Evolutionary conservation across 2,113 vertebrate genomes (phyloP), one percentile per base, ranked within the genome.

Genomic region (Colossoma macropomum): DNA sequence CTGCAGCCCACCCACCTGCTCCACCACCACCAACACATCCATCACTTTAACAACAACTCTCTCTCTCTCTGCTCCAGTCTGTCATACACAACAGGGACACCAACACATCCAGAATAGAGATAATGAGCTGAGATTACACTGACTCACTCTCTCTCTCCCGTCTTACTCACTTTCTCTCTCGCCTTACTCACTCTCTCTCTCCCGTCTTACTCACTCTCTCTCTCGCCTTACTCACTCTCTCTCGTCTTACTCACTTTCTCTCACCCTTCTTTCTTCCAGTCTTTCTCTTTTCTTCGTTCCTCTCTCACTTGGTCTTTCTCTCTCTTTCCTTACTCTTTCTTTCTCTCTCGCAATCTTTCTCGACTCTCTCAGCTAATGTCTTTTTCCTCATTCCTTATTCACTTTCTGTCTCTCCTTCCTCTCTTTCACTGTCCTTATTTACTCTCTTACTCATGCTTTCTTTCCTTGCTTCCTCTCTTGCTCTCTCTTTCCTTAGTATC

Each of bases 41-140:
- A 82, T 87, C 88, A 88, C 89, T 85, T 90, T 92, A 88, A 84
- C 41, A 89, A 84, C 79, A 81, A 84, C 88, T 86, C 90, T 89
- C 90, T 90, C 90, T 90, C 50, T 54, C 54, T 71, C 56, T 54
- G 70, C 45, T 71, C 71, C 69, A 65, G 76, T 74, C 79, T 82
- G 79, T 82, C 68, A 84, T 38, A 66, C 60, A 75, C 82, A 73
- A 79, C 69, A 41, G 63, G 80, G 41, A 60, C 77, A 77, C 81
- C 66, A 62, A 75, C 48, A 30, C 63, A 75, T 73, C 71, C 60
- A 83, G 74, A 45, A 65, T 41, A 83, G 66, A 50, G 45, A 77
- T 84, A 84, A 78, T 75, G 62, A 85, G 84, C 78, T 73, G 75
- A 78, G 60, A 48, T 75, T 32, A 62, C 63, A 76, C 73, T 69